A percentile compares a stretch with the other conserved stretches of the same genome.
Evolutionary conservation across 2,888 invertebrate genomes (phyloP).

Genomic region (Cataglyphis albicans): DNA sequence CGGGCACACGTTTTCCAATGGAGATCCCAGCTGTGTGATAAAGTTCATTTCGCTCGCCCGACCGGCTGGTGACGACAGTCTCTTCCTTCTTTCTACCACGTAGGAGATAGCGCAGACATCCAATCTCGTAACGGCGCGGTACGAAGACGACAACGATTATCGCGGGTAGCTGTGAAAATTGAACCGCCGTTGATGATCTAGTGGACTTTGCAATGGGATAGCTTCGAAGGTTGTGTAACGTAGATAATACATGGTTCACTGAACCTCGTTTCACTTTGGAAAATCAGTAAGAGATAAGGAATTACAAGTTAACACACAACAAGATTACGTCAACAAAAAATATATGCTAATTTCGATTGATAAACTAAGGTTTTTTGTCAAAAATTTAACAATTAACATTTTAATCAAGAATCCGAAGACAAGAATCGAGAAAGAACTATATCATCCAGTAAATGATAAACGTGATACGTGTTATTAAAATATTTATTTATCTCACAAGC

Average conservation of each 20-base stretch:
- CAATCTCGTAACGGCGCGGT: constrained; percentile 67
- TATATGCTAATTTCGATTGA: not conserved
- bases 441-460: not conserved
- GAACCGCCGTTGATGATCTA: constrained; percentile 58
- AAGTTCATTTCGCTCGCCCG: constrained; percentile 77
- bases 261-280: not conserved
- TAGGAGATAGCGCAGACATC: constrained; percentile 69
- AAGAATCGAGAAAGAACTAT: not conserved
- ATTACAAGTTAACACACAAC: not conserved
- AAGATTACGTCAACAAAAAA: not conserved
- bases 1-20: constrained; percentile 75
- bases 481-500: not conserved
- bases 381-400: not conserved
- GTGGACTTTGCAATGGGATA: constrained; percentile 7
- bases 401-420: not conserved
- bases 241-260: not conserved
- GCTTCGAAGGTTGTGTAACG: constrained; percentile 5
- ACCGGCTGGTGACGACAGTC: constrained; percentile 76
- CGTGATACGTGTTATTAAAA: not conserved
- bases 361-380: not conserved
- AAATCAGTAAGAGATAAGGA: not conserved
- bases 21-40: constrained; percentile 80
- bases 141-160: constrained; percentile 71
- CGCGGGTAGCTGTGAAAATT: constrained; percentile 72
- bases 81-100: constrained; percentile 60